Base-by-base conservation (phyloP, 2,797 vertebrate species). In the Pterois miles region DNA sequence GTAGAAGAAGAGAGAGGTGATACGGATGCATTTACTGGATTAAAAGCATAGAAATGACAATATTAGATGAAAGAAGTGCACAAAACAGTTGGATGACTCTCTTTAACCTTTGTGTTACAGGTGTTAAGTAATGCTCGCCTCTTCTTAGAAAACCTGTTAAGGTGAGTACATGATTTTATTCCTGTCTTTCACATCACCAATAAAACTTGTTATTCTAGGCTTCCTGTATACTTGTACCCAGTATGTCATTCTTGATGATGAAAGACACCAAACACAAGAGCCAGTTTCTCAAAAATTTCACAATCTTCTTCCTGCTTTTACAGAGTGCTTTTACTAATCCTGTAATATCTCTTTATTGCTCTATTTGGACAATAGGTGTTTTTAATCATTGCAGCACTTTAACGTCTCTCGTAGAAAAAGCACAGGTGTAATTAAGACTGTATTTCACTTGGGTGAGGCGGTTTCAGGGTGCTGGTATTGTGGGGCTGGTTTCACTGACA, bases 61-160 rank as follows among this genome's bases (percentile, higher is more conserved):
- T 52, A 43, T 33, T 14, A 56, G 20, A 77, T 68, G 12, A 70
- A 48, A 22, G 63, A 63, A 46, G 59, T 8, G 11, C 16, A 13
- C 22, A 18, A 72, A 4, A 25, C 10, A n/a, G n/a, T 56, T 36
- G 14, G 43, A 59, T 62, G 25, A 53, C 50, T 14, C 23, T 46
- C 18, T 33, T 57, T 56, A 58, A 38, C 29, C 52, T 83, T 80
- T 78, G 40, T 86, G 14, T 90, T 86, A 0, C 93, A 98, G 97
- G 93, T 98, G 76, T 91, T 98, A 93, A 96, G 96, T 91, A 98
- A 98, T 29, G 95, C 97, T 8, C 96, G 97, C 50, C 95, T 98
- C 76, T 98, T 98, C 93, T 89, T 98, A 85, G 97, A 98, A 92
- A 98, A 98, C 88, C 93, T 98, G 43, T 95, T 98, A 89, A 97